Evolutionary conservation across 1,140 invertebrate genomes (phyloP).

Genomic region (Chionoecetes opilio): DNA sequence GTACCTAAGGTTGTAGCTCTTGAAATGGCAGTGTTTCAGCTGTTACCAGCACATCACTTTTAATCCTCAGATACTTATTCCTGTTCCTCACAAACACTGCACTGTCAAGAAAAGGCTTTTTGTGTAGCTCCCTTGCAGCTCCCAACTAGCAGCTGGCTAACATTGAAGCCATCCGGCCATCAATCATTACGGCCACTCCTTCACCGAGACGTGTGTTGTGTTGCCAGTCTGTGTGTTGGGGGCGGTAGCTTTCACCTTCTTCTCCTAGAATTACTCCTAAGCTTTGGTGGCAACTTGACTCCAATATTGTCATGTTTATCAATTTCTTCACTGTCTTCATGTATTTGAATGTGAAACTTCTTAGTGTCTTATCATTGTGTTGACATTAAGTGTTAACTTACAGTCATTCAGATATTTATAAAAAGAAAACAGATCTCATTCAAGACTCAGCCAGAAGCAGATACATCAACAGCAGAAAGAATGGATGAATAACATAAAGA

Average conservation of each 20-base stretch:
- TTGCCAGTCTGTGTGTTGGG: conserved; percentile 51
- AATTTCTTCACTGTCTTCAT: conserved; percentile 68
- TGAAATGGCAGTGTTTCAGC: conserved; percentile 60
- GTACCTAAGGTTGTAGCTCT: conserved; percentile 61
- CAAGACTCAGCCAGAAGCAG: conserved; percentile 66
- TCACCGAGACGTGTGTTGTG: conserved; percentile 37
- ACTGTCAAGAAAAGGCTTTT: conserved; percentile 70
- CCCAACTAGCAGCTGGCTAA: conserved; percentile 57
- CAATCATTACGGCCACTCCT: conserved; percentile 41
- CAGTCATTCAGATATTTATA: conserved; percentile 74
- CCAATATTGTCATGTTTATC: conserved; percentile 61
- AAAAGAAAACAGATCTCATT: conserved; percentile 65
- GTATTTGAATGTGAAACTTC: conserved; percentile 75
- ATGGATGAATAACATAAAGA: conserved; percentile 10
- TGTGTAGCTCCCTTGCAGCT: conserved; percentile 69
- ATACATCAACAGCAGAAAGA: background rate
- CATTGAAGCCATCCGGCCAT: conserved; percentile 11
- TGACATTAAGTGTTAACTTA: conserved; percentile 65
- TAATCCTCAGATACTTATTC: conserved; percentile 59
- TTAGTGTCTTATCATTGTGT: conserved; percentile 77
- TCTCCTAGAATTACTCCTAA: conserved; percentile 59
- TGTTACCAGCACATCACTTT: conserved; percentile 61
- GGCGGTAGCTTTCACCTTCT: conserved; percentile 64
- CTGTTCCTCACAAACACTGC: conserved; percentile 54
- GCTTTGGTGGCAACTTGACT: conserved; percentile 72